phyloP scores from a whole-genome alignment of 37 sponge, comb jelly and placozoan genomes.

The Oopsacas minuta region DNA sequence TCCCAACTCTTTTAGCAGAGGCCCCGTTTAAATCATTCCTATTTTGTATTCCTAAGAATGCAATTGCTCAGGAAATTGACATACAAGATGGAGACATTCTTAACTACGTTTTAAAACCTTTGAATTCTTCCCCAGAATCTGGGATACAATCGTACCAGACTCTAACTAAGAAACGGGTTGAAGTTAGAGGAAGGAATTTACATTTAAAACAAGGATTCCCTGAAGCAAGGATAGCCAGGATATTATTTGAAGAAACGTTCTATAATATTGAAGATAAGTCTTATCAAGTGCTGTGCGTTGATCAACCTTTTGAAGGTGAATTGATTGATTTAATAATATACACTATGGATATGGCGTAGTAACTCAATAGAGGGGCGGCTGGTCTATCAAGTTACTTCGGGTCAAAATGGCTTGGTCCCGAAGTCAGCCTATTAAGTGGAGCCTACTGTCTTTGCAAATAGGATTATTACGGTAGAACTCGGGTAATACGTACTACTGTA shows the following conservation, averaged over 20 bases:
- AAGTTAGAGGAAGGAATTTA: neutral
- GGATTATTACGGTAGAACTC: too few species aligned
- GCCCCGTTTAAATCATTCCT: neutral
- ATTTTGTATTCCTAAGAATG: neutral
- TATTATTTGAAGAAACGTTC: conserved; percentile 90
- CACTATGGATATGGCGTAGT: too few species aligned
- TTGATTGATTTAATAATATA: neutral
- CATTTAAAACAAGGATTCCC: neutral
- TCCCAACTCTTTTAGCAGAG: neutral
- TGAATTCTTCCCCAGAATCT: neutral
- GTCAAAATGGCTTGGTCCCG: too few species aligned
- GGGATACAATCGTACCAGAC: neutral
- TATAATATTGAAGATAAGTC: conserved; percentile 69
- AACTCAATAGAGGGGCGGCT: too few species aligned
- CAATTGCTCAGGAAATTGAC: conserved; percentile 2
- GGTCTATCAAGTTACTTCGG: too few species aligned
- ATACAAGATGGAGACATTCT: neutral
- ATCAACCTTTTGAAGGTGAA: conserved; percentile 66
- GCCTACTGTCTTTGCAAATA: too few species aligned
- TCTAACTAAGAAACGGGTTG: neutral
- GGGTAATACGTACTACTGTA: too few species aligned
- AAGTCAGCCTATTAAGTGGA: too few species aligned
- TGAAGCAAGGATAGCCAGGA: conserved; percentile 34
- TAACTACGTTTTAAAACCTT: neutral
- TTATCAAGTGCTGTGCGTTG: conserved; percentile 70